Percentiles rank a stretch among this genome's conserved stretches.
Conservation (phyloP, 2,113 vertebrate genomes). For the Rhynchopsitta pachyrhyncha region DNA sequence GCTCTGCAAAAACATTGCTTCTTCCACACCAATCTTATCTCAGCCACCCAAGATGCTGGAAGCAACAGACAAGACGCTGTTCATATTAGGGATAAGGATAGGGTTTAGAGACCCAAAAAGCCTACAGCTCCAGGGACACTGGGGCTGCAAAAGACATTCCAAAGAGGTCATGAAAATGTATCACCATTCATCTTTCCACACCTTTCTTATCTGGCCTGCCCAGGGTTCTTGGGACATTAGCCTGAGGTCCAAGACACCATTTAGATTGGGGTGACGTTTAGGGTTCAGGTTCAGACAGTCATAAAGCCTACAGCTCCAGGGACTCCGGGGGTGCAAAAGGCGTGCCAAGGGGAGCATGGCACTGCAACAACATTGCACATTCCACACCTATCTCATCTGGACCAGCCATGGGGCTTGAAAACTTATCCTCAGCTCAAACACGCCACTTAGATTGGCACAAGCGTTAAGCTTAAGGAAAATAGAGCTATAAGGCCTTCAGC, state of each 20-base stretch:
- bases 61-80: neutral
- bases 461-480: neutral
- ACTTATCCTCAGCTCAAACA: neutral
- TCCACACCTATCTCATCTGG: neutral
- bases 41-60: neutral
- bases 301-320: neutral
- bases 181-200: neutral
- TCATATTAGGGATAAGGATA: neutral
- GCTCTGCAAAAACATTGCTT: neutral
- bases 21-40: neutral
- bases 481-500: neutral
- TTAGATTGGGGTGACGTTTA: neutral
- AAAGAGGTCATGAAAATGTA: neutral
- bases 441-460: neutral
- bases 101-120: neutral
- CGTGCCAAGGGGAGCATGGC: neutral
- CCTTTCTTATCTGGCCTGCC: neutral
- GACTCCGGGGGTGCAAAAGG: neutral
- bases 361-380: neutral
- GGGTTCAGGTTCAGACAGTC: neutral
- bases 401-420: neutral
- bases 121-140: neutral
- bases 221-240: neutral
- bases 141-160: neutral
- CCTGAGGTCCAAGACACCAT: neutral